Base-by-base conservation (phyloP, 2,888 invertebrate genomes). In the Melanotus villosus region DNA sequence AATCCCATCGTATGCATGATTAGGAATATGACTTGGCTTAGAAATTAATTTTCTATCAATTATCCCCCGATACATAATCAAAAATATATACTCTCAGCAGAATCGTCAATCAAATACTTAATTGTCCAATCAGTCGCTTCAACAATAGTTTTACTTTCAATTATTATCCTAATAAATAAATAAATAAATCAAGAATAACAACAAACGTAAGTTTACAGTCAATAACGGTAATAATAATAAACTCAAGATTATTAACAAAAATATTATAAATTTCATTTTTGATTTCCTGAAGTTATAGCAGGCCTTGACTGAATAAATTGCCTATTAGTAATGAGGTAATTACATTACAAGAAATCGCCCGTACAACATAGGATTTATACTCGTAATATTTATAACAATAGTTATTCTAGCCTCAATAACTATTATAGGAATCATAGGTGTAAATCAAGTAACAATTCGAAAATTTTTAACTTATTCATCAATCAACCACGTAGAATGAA, bases 311-410 rank as follows among this genome's bases (percentile, higher is more conserved):
- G 89, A 89, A 80, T 85, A 73, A 89, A 88, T 83, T 81, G 84
- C 70, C 82, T 89, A 78, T 83, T 89, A 79, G 80, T 89, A 85
- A 84, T 89, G 84, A 88, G n/a, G n/a, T n/a, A n/a, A n/a, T n/a
- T n/a, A n/a, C 88, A 0, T 89, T 89, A 86, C 90, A 90, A 89
- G 90, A 90, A 89, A 87, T 90, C 85, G 86, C 88, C 34, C 90
- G 19, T 77, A 74, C 78, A 83, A 84, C 80, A 82, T 81, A 77
- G 82, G 83, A 56, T 69, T 68, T 36, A 50, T 65, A 76, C n/a
- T n/a, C n/a, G n/a, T n/a, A n/a, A 47, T 76, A 30, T 84, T 87
- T 80, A 78, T 87, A 78, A 77, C 83, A 71, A 73, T 86, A 64
- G 82, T 85, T 79, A 85, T 88, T 82, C 78, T 88, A 72, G 41